A percentile compares a stretch with the other conserved stretches of the same genome.
Evolutionary conservation across 2,888 invertebrate genomes (phyloP).

Genomic region (Apomyelois bistriatella): DNA sequence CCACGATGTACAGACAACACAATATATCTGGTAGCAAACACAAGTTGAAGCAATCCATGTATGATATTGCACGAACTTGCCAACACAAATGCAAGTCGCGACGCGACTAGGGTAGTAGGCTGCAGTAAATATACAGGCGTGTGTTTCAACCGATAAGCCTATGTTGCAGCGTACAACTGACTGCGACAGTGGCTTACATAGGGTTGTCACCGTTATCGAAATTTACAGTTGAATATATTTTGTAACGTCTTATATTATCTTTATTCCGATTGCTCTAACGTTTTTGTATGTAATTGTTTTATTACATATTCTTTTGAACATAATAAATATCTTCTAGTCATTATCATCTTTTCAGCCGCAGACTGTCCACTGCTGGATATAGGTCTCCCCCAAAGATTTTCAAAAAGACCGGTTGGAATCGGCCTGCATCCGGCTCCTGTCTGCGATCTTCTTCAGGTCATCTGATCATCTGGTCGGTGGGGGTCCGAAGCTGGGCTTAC

Average conservation of each 20-base stretch:
- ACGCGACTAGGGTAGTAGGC: conserved; percentile 17
- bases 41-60: conserved; percentile 27
- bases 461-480: no score
- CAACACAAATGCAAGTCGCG: conserved; percentile 27
- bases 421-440: no score
- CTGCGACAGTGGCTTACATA: conserved; percentile 25
- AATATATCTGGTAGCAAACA: conserved; percentile 11
- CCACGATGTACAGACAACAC: not conserved
- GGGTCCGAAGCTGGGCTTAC: no score
- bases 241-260: no score
- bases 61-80: conserved; percentile 25
- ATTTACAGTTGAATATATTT: not conserved
- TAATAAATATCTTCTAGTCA: no score
- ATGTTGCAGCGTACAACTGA: conserved; percentile 37
- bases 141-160: conserved; percentile 70
- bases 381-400: no score
- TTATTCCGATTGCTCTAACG: not conserved
- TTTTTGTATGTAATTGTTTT: not conserved
- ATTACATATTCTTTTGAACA: no score
- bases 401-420: no score
- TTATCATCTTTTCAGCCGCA: no score
- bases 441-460: no score
- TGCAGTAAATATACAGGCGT: conserved; percentile 73
- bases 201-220: not conserved
- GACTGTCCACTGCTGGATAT: no score